A percentile compares a stretch with the other conserved stretches of the same genome.
Evolutionary conservation across 35 echinoderm and acorn worm species (phyloP).

Genomic region (Stichopus chloronotus): DNA sequence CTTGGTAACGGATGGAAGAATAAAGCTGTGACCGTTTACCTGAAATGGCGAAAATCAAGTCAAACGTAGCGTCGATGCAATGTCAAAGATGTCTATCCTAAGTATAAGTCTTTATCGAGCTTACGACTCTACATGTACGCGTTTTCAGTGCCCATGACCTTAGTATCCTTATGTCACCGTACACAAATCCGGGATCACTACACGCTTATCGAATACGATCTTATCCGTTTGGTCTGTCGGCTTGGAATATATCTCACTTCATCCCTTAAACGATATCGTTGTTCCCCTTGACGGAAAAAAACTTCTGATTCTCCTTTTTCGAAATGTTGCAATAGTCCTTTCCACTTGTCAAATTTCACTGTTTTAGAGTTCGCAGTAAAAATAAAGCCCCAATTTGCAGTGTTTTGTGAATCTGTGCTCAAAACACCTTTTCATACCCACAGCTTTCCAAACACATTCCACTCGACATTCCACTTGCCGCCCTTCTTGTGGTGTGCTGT

Average conservation of each 20-base stretch:
- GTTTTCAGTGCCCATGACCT: background rate
- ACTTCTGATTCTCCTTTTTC: background rate
- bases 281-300: background rate
- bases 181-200: background rate
- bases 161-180: too few relatives aligned
- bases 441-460: too few relatives aligned
- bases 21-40: too few relatives aligned
- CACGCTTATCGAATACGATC: constrained; percentile 13
- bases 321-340: background rate
- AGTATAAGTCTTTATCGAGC: too few relatives aligned
- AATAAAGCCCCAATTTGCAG: constrained; percentile 46
- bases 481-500: too few relatives aligned
- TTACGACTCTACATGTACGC: too few relatives aligned
- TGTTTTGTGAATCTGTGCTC: background rate
- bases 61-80: too few relatives aligned
- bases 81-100: too few relatives aligned
- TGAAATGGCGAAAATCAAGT: too few relatives aligned
- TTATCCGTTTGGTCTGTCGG: background rate
- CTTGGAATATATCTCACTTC: background rate
- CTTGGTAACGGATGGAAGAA: too few relatives aligned
- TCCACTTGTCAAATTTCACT: constrained; percentile 43
- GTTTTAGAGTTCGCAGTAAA: background rate
- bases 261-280: background rate
- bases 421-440: too few relatives aligned
- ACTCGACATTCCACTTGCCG: too few relatives aligned